Evolutionary conservation across 2,797 vertebrate species (phyloP).

Genomic region (Pogonophryne albipinna): DNA sequence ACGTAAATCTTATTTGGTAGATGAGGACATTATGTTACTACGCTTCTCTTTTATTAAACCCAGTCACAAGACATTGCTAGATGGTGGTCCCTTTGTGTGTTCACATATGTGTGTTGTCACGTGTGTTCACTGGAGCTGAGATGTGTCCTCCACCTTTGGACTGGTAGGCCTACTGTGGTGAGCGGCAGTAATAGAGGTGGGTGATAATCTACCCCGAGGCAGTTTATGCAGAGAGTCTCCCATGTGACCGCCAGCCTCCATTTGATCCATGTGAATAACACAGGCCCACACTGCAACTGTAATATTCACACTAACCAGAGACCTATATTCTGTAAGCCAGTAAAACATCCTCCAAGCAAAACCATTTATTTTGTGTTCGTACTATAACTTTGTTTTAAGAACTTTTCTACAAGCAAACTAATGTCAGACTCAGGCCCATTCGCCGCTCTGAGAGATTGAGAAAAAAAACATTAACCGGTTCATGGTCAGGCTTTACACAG

Average conservation of each 20-base stretch:
- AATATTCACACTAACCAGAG: neutral
- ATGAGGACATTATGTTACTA: neutral
- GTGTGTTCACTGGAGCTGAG: constrained; percentile 5
- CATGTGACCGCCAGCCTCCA: neutral
- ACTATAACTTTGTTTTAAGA: too few species aligned
- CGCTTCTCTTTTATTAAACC: neutral
- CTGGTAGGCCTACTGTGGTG: neutral
- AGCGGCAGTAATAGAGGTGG: constrained; percentile 9
- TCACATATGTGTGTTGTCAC: neutral
- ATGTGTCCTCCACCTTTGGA: constrained; percentile 34
- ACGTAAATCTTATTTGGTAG: neutral
- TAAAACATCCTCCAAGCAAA: neutral
- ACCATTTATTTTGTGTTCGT: neutral
- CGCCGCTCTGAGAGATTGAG: neutral
- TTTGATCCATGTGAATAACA: constrained; percentile 12
- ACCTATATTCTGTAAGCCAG: neutral
- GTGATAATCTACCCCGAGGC: constrained; percentile 29
- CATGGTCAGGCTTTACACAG: neutral
- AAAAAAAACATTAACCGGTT: neutral
- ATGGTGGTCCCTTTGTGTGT: neutral
- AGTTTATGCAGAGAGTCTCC: neutral
- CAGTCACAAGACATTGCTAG: neutral
- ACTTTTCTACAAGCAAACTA: neutral
- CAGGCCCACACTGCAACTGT: neutral
- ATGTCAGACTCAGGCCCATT: neutral